Base-by-base conservation (phyloP, 2,888 invertebrate species). In the Epinotia brunnichana region DNA sequence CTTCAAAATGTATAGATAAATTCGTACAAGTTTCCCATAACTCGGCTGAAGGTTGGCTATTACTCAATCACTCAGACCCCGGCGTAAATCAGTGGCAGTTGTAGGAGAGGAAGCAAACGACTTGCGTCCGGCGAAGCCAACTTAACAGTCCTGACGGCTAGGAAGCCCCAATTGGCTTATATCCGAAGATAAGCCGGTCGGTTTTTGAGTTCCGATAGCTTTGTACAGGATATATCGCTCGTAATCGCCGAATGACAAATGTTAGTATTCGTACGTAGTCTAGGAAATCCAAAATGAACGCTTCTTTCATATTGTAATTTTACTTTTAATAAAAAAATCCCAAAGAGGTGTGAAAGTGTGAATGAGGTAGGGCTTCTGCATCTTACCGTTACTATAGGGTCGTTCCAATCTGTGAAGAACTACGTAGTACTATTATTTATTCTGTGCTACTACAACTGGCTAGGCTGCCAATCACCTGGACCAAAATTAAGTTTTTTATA, bases 51-150 rank as follows among this genome's bases (percentile, higher is more conserved):
- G 73, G 73, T 53, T 73, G 51, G 54, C 72, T 56, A 73, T 73
- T 73, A 73, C 73, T 61, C 71, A 73, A 73, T 73, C 69, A 57
- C 56, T 15, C 51, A 44, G 67, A 21, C 73, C 81, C 77, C 74
- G 64, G 77, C 57, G 74, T 78, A 78, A 80, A 82, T 82, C 79
- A 78, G 63, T 75, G 70, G 75, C 72, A 62, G 72, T 71, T 56
- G 68, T 61, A 79, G 77, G 74, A 80, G 66, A 81, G 82, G 82
- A 82, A 82, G 76, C 73, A 51, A 57, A 56, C 68, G 67, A 67
- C 59, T 59, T 29, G 60, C 67, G 60, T 73, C 73, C 73, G 73
- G 63, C 69, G 60, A 7, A 13, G 51, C 67, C 61, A 72, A 72
- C 72, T 72, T 69, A 73, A 63, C 57, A n/a, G 64, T 61, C 61